Evolutionary conservation across 2,797 vertebrate genomes (phyloP).

Genomic region (Rhincodon typus): DNA sequence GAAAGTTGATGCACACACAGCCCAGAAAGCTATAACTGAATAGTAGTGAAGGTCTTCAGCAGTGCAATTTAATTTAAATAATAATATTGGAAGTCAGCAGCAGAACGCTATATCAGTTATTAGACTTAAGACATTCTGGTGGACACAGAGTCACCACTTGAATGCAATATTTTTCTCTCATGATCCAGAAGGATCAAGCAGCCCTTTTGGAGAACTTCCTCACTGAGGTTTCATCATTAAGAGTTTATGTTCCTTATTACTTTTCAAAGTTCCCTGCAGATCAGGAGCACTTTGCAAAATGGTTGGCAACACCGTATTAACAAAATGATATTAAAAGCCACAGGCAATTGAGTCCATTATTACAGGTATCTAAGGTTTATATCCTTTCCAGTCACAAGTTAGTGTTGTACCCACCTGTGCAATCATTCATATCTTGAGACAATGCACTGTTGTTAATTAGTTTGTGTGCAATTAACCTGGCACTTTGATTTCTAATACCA

Average conservation of each 20-base stretch:
- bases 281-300: not conserved
- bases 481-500: not conserved
- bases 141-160: not conserved
- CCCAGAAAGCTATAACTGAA: not conserved
- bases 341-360: not conserved
- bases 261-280: not conserved
- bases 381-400: not conserved
- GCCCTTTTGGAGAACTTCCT: not conserved
- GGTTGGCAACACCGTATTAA: not conserved
- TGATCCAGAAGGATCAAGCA: not conserved
- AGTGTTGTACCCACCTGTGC: not conserved
- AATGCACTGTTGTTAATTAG: not conserved
- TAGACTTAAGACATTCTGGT: not conserved
- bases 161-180: not conserved
- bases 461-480: not conserved
- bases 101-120: not conserved
- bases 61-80: not conserved
- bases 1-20: not conserved
- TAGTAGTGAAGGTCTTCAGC: not conserved
- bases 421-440: not conserved
- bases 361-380: not conserved
- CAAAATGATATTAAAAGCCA: not conserved
- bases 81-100: not conserved
- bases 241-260: not conserved
- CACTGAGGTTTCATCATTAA: not conserved